These are phyloP conservation scores for Ophonus ardosiacus DNA, from an alignment of 2,888 invertebrate species.

Conservation along the genomic window DNA sequence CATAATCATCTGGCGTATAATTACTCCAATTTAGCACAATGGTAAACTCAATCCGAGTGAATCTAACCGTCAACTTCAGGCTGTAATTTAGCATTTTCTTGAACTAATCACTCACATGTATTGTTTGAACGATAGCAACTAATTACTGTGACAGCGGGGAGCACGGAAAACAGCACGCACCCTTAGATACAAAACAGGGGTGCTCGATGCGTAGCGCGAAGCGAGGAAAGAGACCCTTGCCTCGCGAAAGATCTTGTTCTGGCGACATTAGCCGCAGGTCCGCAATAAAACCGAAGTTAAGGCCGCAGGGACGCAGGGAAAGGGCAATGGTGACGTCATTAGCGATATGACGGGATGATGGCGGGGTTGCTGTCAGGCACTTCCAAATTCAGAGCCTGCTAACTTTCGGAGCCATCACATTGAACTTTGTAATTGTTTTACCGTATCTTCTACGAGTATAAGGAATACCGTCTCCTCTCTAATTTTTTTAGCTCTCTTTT, in stretches of 20 bases:
- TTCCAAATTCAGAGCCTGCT: too few relatives aligned
- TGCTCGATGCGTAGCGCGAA: not conserved
- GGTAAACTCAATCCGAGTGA: constrained; percentile 6
- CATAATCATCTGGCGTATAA: constrained; percentile 26
- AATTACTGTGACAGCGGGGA: constrained; percentile 27
- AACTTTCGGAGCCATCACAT: too few relatives aligned
- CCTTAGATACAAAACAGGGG: constrained; percentile 36
- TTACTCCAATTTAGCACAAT: constrained; percentile 7
- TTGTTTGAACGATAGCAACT: constrained; percentile 27
- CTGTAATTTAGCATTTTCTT: constrained; percentile 43
- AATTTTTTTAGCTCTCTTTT: too few relatives aligned
- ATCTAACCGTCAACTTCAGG: constrained; percentile 34
- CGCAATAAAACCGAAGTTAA: constrained; percentile 47
- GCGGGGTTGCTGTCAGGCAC: not conserved
- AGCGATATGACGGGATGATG: constrained; percentile 39
- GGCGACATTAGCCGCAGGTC: constrained; percentile 51
- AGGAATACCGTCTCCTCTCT: not conserved
- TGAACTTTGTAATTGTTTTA: not conserved
- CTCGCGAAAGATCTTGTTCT: constrained; percentile 30
- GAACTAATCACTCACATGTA: constrained; percentile 35
- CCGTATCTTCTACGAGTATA: not conserved
- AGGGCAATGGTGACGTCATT: constrained; percentile 41
- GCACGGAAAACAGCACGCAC: constrained; percentile 5
- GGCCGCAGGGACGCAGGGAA: not conserved
- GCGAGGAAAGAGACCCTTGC: constrained; percentile 5